A percentile compares a stretch with the other conserved stretches of the same genome.
Conservation (phyloP, 2,113 vertebrate genomes). For the Hiodon alosoides region DNA sequence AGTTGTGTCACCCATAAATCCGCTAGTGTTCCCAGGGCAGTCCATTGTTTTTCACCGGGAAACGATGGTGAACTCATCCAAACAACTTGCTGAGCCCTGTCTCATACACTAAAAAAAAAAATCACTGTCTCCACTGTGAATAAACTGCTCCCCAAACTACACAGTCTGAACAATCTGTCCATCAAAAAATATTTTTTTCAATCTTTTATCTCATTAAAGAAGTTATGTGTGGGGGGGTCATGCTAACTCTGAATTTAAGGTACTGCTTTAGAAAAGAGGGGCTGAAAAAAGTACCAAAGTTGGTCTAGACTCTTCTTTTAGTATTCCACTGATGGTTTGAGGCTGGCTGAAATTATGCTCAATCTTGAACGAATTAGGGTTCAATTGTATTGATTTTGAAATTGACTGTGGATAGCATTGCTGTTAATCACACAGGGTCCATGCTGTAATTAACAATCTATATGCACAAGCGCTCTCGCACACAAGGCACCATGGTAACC, state of each 20-base stretch:
- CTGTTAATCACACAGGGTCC: constrained; percentile 38
- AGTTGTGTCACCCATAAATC: constrained; percentile 35
- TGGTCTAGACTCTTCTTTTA: not conserved
- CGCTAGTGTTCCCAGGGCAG: constrained; percentile 24
- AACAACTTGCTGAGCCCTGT: not conserved
- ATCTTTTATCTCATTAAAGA: not conserved
- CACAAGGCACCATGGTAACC: constrained; percentile 35
- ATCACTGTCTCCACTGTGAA: not conserved
- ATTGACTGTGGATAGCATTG: constrained; percentile 39
- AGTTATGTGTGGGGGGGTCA: no score
- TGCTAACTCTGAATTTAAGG: not conserved
- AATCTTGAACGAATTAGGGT: constrained; percentile 41
- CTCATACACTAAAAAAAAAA: not conserved
- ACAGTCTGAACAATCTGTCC: not conserved
- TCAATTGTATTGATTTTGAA: constrained; percentile 42
- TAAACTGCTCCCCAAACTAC: not conserved
- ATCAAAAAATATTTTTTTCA: not conserved
- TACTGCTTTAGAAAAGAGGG: not conserved
- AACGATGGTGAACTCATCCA: constrained; percentile 16
- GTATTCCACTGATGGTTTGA: constrained; percentile 3
- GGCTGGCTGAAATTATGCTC: constrained; percentile 30
- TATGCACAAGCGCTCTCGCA: constrained; percentile 36
- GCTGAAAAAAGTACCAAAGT: not conserved
- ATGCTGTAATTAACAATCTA: constrained; percentile 51
- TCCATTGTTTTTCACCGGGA: constrained; percentile 30